Conservation (phyloP, 2,888 invertebrate species). For the Parnassius smintheus region DNA sequence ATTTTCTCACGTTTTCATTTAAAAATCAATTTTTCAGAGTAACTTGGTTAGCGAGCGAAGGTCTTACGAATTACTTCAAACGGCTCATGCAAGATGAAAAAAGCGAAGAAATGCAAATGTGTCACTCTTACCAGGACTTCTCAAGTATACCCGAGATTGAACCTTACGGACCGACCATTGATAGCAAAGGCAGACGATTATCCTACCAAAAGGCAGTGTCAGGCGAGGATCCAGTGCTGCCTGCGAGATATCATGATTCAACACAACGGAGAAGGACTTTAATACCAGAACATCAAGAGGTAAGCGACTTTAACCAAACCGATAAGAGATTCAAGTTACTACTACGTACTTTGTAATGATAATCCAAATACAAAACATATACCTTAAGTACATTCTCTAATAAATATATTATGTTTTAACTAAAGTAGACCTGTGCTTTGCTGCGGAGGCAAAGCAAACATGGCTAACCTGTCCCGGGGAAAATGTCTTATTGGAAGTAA, state of each 20-base stretch:
- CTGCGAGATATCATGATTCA: conserved; percentile 47
- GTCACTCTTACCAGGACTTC: conserved; percentile 61
- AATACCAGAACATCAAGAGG: conserved; percentile 55
- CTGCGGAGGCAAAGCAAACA: too few relatives aligned
- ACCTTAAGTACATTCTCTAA: too few relatives aligned
- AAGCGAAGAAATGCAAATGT: conserved; percentile 46
- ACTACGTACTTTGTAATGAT: too few relatives aligned
- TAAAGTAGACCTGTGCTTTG: too few relatives aligned
- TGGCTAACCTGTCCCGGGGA: too few relatives aligned
- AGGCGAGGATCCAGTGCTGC: conserved; percentile 61
- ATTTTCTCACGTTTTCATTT: too few relatives aligned
- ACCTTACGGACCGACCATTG: conserved; percentile 39
- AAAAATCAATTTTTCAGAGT: conserved; percentile 53
- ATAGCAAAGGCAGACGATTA: conserved; percentile 61
- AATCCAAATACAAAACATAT: too few relatives aligned
- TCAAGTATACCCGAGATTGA: conserved; percentile 55
- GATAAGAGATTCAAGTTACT: too few relatives aligned
- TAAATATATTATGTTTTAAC: too few relatives aligned
- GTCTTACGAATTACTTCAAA: conserved; percentile 63
- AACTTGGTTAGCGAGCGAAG: conserved; percentile 71
- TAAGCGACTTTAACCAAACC: conserved; percentile 33
- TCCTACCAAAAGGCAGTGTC: conserved; percentile 73
- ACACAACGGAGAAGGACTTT: conserved; percentile 45
- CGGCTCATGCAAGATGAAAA: conserved; percentile 65
- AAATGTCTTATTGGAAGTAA: too few relatives aligned